A percentile compares a stretch with the other conserved stretches of the same genome.
Evolutionary conservation across 2,888 invertebrate genomes (phyloP).

Genomic region (Campoletis raptor): DNA sequence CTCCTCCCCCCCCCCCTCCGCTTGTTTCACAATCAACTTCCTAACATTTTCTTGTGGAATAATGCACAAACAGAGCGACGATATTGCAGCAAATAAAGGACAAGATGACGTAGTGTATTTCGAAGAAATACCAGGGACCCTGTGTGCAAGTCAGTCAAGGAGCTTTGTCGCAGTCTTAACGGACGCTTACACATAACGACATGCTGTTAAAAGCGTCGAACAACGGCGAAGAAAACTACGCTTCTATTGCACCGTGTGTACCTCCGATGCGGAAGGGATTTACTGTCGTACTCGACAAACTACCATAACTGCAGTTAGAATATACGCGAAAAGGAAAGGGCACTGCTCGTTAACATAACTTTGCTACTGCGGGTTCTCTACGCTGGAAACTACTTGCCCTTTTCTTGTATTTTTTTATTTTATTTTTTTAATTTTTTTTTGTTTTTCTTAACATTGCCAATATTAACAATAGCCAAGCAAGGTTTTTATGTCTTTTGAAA

Average conservation of each 20-base stretch:
- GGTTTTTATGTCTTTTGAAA: neutral
- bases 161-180: conserved; percentile 46
- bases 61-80: conserved; percentile 46
- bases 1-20: too few species aligned
- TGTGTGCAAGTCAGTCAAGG: conserved; percentile 31
- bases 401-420: neutral
- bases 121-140: conserved; percentile 32
- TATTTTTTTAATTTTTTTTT: neutral
- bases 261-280: conserved; percentile 50
- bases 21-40: conserved; percentile 59
- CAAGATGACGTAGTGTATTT: conserved; percentile 34
- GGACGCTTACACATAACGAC: conserved; percentile 52
- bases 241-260: conserved; percentile 26
- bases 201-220: conserved; percentile 40
- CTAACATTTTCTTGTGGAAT: conserved; percentile 55
- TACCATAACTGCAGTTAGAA: conserved; percentile 48
- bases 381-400: neutral
- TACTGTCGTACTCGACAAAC: conserved; percentile 41
- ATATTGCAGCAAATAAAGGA: conserved; percentile 18
- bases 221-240: conserved; percentile 34
- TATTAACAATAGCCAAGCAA: neutral
- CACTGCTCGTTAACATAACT: conserved; percentile 3
- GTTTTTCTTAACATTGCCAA: conserved; percentile 2
- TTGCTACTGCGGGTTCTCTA: neutral
- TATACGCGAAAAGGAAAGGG: conserved; percentile 22